These are phyloP conservation scores for Chironomus tepperi DNA, from an alignment of 1,140 invertebrate genomes.

Conservation along the genomic window DNA sequence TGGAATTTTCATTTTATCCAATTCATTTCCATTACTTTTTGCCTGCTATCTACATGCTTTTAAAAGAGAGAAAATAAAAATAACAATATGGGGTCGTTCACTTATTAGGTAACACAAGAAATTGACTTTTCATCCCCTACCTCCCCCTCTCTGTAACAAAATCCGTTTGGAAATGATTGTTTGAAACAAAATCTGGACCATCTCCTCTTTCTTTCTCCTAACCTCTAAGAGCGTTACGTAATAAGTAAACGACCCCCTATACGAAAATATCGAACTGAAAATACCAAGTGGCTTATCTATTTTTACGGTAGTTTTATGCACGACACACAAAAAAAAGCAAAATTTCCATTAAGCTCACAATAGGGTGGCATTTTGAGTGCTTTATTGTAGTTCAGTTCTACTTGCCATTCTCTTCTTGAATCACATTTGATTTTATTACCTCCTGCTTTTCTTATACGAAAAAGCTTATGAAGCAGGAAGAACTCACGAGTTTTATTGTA, in stretches of 20 bases:
- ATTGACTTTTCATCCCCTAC: too few species aligned
- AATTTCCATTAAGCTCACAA: not conserved
- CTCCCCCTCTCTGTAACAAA: too few species aligned
- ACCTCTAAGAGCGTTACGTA: too few species aligned
- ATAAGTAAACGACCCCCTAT: too few species aligned
- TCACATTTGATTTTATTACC: not conserved
- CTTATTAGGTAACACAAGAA: too few species aligned
- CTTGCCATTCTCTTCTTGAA: not conserved
- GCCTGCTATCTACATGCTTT: too few species aligned
- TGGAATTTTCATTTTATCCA: not conserved
- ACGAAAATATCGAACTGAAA: not conserved
- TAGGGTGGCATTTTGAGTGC: not conserved
- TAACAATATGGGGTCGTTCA: too few species aligned
- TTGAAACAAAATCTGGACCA: too few species aligned
- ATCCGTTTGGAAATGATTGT: too few species aligned
- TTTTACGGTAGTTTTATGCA: slow-evolving; percentile 8
- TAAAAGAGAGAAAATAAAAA: slow-evolving; percentile 4
- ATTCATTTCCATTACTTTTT: not conserved
- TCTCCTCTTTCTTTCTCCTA: too few species aligned
- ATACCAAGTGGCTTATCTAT: slow-evolving; percentile 12
- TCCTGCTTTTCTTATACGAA: not conserved
- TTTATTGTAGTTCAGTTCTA: not conserved
- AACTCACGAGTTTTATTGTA: not conserved
- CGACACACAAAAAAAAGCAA: not conserved
- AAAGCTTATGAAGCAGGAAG: not conserved